A percentile compares a stretch with the other conserved stretches of the same genome.
These are phyloP conservation scores for Todiramphus chloris DNA, from an alignment of 2,113 vertebrate genomes.

Conservation along the genomic window DNA sequence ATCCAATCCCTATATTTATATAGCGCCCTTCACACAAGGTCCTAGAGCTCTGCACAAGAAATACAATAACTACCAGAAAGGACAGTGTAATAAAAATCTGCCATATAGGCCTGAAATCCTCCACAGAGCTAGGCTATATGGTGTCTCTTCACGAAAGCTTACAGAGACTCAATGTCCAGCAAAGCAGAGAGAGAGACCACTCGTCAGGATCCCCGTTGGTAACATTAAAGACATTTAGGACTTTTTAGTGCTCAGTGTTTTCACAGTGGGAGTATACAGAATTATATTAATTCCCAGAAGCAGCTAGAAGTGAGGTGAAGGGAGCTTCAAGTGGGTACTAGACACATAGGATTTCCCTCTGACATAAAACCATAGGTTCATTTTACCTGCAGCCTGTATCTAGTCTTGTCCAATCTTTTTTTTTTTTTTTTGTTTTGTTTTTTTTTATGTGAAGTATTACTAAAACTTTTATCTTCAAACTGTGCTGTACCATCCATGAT, in stretches of 20 bases:
- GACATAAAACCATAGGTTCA: not conserved
- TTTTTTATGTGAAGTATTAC: not conserved
- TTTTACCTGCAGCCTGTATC: not conserved
- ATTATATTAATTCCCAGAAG: not conserved
- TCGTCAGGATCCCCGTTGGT: accelerated
- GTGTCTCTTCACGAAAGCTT: not conserved
- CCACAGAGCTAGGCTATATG: not conserved
- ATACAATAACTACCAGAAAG: not conserved
- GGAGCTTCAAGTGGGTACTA: not conserved
- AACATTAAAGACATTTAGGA: not conserved
- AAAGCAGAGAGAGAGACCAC: not conserved
- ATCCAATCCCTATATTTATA: conserved; percentile 26
- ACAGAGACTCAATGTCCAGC: not conserved
- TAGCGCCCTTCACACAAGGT: conserved; percentile 36
- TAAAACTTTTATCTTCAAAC: not conserved
- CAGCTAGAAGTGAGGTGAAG: not conserved
- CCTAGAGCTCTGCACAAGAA: not conserved
- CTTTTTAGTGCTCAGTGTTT: not conserved
- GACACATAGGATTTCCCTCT: not conserved
- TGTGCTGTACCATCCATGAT: not conserved
- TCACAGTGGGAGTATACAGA: not conserved
- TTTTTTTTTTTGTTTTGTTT: not conserved
- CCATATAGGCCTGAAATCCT: not conserved
- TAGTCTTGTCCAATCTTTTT: not conserved
- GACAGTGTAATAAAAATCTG: not conserved